Conservation (phyloP, 1,140 invertebrate species). For the Nomia melanderi region DNA sequence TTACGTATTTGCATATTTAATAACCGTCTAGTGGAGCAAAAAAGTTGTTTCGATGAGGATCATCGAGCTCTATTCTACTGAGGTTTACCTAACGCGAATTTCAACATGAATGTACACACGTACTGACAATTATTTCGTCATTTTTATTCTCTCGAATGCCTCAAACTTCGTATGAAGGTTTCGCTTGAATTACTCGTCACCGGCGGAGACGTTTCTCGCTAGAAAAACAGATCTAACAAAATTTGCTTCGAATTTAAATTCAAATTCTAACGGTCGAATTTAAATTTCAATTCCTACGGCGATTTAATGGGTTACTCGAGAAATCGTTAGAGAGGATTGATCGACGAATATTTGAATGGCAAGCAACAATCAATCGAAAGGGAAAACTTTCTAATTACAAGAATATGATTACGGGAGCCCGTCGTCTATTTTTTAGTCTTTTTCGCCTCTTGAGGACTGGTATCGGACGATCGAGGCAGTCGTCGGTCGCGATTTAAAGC, state of each 20-base stretch:
- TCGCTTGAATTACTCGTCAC: not conserved
- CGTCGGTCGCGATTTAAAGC: not conserved
- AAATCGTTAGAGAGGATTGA: too few relatives aligned
- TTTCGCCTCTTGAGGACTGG: not conserved
- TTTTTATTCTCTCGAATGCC: conserved; percentile 28
- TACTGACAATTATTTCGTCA: conserved; percentile 32
- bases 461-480: not conserved
- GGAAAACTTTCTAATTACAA: not conserved
- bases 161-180: conserved; percentile 1
- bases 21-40: conserved; percentile 1
- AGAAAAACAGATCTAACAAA: not conserved
- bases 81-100: conserved; percentile 11
- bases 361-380: not conserved
- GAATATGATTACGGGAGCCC: not conserved
- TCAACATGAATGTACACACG: conserved; percentile 10
- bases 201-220: not conserved
- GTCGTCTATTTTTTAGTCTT: not conserved
- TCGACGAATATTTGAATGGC: too few relatives aligned
- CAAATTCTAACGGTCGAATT: too few relatives aligned
- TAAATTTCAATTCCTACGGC: too few relatives aligned
- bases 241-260: too few relatives aligned
- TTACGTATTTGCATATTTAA: conserved; percentile 12
- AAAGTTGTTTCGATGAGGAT: not conserved
- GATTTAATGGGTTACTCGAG: too few relatives aligned
- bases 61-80: not conserved